phyloP scores from a whole-genome alignment of 2,888 invertebrate species.

The Cylloceria caligata region DNA sequence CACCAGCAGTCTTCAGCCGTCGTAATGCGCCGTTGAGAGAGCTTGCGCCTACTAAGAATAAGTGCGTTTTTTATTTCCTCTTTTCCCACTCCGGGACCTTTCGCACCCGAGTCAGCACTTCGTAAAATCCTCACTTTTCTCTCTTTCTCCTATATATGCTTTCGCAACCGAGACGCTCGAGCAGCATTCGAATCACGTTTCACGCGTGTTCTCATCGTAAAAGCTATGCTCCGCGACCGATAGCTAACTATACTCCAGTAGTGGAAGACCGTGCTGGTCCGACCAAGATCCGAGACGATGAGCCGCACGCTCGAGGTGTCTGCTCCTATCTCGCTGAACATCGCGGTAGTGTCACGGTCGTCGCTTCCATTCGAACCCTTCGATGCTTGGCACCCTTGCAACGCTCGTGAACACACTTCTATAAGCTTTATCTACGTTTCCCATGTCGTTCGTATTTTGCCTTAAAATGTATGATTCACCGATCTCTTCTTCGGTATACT shows the following conservation, averaged over 20 bases:
- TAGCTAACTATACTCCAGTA: slow-evolving; percentile 35
- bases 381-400: slow-evolving; percentile 7
- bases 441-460: no score
- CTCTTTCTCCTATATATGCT: slow-evolving; percentile 24
- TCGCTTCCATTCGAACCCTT: not conserved
- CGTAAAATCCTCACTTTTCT: slow-evolving; percentile 65
- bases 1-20: slow-evolving; percentile 3
- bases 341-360: not conserved
- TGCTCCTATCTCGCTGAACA: not conserved
- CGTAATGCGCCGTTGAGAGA: slow-evolving; percentile 8
- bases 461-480: no score
- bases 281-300: slow-evolving; percentile 16
- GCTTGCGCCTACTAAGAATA: slow-evolving; percentile 57
- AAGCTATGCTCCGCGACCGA: slow-evolving; percentile 57
- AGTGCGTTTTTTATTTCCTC: slow-evolving; percentile 56
- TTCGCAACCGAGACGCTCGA: slow-evolving; percentile 28
- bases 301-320: slow-evolving; percentile 38
- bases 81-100: slow-evolving; percentile 34
- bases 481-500: no score
- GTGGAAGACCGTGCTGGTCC: slow-evolving; percentile 45
- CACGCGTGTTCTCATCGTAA: slow-evolving; percentile 67
- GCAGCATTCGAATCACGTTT: slow-evolving; percentile 71
- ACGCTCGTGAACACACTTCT: no score
- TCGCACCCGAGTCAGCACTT: slow-evolving; percentile 67
- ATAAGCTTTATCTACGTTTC: no score